Evolutionary conservation across 2,888 invertebrate genomes (phyloP), one percentile per base, ranked within the genome.

Genomic region (Drosophila anomelani): DNA sequence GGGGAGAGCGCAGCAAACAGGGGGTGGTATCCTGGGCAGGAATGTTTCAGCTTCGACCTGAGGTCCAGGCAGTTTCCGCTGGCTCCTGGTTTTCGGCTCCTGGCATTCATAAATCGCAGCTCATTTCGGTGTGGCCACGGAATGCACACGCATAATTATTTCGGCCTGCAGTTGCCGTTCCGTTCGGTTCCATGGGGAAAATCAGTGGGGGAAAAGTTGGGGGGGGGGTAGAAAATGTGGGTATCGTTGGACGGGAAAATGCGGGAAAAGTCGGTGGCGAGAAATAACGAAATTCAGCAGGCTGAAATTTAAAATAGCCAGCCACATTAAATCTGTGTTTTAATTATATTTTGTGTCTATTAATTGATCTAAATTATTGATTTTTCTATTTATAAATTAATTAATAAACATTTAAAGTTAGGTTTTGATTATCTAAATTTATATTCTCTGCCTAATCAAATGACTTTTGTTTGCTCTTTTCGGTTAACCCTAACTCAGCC

Each of bases 141-240:
- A 86, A 86, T 87, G 86, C 88, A 85, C 89, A 86, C 86, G 89
- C 86, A 89, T 86, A 88, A 86, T 86, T 87, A 86, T 86, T 89
- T 81, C 78, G 82, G 75, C 81, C 84, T 84, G 81, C 86, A 83
- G 74, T 77, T 76, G 63, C 36, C 23, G 39, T 69, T 63, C 4
- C 34, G 49, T 12, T 15, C 23, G 12, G n/a, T 38, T 54, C 38
- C 54, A 38, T 23, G 34, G 61, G 57, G 61, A 29, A 61, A 61
- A 36, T 34, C 58, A 5, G n/a, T n/a, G 54, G 53, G 54, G 53
- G 38, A 10, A 53, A 17, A 4, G 23, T 13, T 3, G 4, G 26
- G 4, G 26, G 26, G 0, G 36, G 53, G 53, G 12, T 29, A 12
- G 59, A 29, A 59, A 61, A 34, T 56, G n/a, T 55, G 41, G 10